Evolutionary conservation across 1,140 invertebrate genomes (phyloP).

Genomic region (Sycophila sp.): DNA sequence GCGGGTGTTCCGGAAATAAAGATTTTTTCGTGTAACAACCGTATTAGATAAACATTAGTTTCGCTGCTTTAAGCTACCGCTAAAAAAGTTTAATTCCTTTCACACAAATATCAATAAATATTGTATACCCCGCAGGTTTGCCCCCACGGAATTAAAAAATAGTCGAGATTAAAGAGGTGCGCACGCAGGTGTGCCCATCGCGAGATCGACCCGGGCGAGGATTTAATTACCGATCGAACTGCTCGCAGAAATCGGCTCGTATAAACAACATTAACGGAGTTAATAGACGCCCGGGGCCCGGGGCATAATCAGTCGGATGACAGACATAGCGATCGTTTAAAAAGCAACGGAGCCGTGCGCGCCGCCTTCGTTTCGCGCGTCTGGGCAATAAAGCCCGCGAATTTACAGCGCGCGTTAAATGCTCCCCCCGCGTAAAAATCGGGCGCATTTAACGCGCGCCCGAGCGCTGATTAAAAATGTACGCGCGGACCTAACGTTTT

Average conservation of each 20-base stretch:
- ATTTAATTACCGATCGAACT: conserved; percentile 30
- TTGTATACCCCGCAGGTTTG: no score
- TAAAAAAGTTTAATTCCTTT: no score
- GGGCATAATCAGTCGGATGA: conserved; percentile 38
- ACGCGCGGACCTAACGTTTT: neutral
- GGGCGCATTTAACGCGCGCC: conserved; percentile 1
- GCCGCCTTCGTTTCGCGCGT: conserved; percentile 5
- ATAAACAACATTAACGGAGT: conserved; percentile 32
- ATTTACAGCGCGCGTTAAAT: conserved; percentile 31
- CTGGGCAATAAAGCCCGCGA: conserved; percentile 25
- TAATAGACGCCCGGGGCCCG: conserved; percentile 21
- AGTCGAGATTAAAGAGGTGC: neutral
- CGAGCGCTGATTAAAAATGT: neutral
- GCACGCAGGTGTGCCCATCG: neutral
- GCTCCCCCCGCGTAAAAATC: conserved; percentile 9
- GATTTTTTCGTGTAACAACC: no score
- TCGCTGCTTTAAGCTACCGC: no score
- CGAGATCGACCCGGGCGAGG: neutral
- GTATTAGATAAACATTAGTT: no score
- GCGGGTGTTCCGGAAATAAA: no score
- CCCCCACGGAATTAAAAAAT: no score
- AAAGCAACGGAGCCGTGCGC: conserved; percentile 4
- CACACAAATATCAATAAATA: no score
- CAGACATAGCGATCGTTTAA: conserved; percentile 34
- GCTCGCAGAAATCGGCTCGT: conserved; percentile 31